Conservation (phyloP, 2,888 invertebrate genomes). For the Drosophila borealis region DNA sequence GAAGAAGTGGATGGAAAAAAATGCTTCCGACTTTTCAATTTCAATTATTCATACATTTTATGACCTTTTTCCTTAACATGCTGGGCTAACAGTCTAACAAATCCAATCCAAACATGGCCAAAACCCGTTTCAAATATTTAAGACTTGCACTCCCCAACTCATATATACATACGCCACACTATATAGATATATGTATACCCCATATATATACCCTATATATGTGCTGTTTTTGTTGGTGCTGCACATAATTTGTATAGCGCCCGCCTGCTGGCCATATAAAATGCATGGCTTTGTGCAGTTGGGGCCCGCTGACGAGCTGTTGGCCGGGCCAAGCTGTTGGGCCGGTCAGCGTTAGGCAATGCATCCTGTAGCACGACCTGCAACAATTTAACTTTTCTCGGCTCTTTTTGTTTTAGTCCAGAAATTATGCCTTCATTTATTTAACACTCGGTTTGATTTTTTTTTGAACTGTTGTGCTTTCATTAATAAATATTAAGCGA, state of each 20-base stretch:
- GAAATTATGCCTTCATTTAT: constrained; percentile 59
- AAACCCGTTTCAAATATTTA: constrained; percentile 75
- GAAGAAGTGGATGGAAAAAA: constrained; percentile 54
- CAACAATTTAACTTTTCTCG: constrained; percentile 69
- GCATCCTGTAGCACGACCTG: constrained; percentile 46
- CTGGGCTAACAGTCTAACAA: constrained; percentile 49
- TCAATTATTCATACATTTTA: constrained; percentile 83
- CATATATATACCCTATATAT: constrained; percentile 41
- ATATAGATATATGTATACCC: constrained; percentile 24
- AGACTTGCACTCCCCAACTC: constrained; percentile 58
- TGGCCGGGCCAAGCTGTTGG: constrained; percentile 22
- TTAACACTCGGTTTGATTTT: constrained; percentile 21
- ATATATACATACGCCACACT: constrained; percentile 15
- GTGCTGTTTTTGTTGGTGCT: constrained; percentile 40
- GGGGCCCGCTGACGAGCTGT: constrained; percentile 42
- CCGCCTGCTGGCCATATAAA: constrained; percentile 63
- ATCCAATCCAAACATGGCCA: constrained; percentile 46
- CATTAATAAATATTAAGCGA: constrained; percentile 67
- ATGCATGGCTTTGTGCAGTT: constrained; percentile 70
- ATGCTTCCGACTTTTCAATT: constrained; percentile 82
- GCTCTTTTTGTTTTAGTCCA: constrained; percentile 12
- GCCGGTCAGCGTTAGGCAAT: constrained; percentile 42
- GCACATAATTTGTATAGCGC: constrained; percentile 70
- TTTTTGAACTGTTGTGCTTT: constrained; percentile 27
- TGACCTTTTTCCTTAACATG: constrained; percentile 77